Base-by-base conservation (phyloP, 2,797 vertebrate genomes). In the Sternotherus odoratus region DNA sequence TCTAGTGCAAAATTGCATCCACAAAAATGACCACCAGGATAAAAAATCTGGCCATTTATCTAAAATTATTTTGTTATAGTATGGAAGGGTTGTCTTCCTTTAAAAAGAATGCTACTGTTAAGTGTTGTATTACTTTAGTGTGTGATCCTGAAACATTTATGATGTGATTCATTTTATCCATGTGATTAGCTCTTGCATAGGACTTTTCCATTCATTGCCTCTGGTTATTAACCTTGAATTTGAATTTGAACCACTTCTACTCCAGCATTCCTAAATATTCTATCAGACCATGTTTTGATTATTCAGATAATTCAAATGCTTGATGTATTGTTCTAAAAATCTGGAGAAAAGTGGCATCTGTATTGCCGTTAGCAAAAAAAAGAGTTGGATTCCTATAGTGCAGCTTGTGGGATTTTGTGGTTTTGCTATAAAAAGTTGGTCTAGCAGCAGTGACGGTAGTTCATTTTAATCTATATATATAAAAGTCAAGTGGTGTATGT, bases 301-400 rank as follows among this genome's bases (percentile, higher is more conserved):
- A 12, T 83, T 75, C 4, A 53, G n/a, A 48, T 2, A 30, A 50
- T 91, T 74, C 30, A 69, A 6, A 2, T 78, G 83, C 21, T 83
- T 90, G 36, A 75, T 3, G 5, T 77, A 82, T 30, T 78, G 54
- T 24, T 66, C 60, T 86, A n/a, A 57, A 49, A 60, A 1, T 26
- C 85, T 36, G 2, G 53, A 74, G 24, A 85, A 66, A 19, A 91
- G 54, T 77, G 1, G 1, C 0, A 6, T 82, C 93, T 85, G 1
- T 3, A 4, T 81, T 88, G 4, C 63, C 54, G 10, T 93, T 63
- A 90, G 19, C 12, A 82, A 15, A 24, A 51, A 51, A 75, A 90
- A 78, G n/a, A 57, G 49, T 12, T 33, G 48, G 3, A 82, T 36
- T 4, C 1, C 85, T 4, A 60, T n/a, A 0, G 0, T 23, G 72